phyloP scores from a whole-genome alignment of 1,140 invertebrate genomes.

The Camponotus floridanus region DNA sequence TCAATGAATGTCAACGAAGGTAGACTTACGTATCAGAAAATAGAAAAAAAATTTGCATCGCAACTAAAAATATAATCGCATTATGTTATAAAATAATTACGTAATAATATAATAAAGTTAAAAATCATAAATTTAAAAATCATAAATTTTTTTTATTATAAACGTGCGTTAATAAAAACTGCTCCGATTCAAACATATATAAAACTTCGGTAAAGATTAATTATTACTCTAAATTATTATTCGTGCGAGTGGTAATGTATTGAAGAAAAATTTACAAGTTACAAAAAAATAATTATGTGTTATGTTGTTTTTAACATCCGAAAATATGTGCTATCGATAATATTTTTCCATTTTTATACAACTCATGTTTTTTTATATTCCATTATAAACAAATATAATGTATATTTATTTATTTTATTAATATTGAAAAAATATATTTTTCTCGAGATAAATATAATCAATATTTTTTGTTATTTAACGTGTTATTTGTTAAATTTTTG shows the following conservation, averaged over 20 bases:
- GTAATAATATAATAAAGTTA: not conserved
- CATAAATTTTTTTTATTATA: not conserved
- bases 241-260: not conserved
- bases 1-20: conserved; percentile 7
- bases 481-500: too few species aligned
- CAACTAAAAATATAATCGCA: not conserved
- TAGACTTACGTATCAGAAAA: not conserved
- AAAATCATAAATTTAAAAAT: not conserved
- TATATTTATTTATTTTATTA: not conserved
- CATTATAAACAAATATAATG: too few species aligned
- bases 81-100: not conserved
- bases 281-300: not conserved
- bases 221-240: not conserved
- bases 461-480: not conserved
- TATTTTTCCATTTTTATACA: not conserved
- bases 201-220: not conserved
- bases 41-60: not conserved
- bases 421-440: not conserved
- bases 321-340: not conserved
- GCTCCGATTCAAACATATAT: too few species aligned
- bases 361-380: not conserved
- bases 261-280: not conserved
- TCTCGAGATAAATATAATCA: not conserved
- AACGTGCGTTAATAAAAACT: too few species aligned
- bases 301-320: not conserved